A percentile compares a stretch with the other conserved stretches of the same genome.
Conservation (phyloP, 2,888 invertebrate genomes). For the Lasioglossum zephyrum region DNA sequence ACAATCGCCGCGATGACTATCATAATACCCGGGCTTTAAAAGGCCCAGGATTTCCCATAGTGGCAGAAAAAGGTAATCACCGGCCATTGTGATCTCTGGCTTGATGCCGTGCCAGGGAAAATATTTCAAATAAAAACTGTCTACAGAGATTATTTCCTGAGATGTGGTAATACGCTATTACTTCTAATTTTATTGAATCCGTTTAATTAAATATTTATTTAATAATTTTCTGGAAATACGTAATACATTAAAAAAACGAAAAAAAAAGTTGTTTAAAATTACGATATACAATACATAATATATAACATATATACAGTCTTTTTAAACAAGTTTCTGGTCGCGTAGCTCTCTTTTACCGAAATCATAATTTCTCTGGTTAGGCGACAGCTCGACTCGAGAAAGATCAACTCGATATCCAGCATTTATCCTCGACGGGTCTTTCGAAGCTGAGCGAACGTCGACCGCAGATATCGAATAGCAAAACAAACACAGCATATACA, state of each 20-base stretch:
- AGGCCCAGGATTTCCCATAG: neutral
- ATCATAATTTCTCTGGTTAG: neutral
- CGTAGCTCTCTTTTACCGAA: neutral
- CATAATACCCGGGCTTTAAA: neutral
- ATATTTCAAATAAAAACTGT: neutral
- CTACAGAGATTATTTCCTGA: neutral
- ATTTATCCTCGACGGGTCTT: neutral
- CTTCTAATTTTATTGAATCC: neutral
- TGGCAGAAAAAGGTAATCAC: constrained; percentile 28
- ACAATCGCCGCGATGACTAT: constrained; percentile 7
- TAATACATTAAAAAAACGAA: no score
- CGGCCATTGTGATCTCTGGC: neutral
- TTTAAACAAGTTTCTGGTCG: no score
- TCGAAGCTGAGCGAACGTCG: neutral
- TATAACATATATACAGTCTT: no score
- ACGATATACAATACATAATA: no score
- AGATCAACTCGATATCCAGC: neutral
- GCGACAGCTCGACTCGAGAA: neutral
- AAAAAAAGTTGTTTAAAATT: no score
- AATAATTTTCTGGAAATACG: no score
- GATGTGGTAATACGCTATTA: neutral
- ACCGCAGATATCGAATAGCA: neutral
- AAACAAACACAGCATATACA: neutral
- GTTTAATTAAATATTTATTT: no score
- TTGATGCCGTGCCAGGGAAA: neutral